phyloP scores from a whole-genome alignment of 2,888 invertebrate genomes.

The Xanthorhoe designata region DNA sequence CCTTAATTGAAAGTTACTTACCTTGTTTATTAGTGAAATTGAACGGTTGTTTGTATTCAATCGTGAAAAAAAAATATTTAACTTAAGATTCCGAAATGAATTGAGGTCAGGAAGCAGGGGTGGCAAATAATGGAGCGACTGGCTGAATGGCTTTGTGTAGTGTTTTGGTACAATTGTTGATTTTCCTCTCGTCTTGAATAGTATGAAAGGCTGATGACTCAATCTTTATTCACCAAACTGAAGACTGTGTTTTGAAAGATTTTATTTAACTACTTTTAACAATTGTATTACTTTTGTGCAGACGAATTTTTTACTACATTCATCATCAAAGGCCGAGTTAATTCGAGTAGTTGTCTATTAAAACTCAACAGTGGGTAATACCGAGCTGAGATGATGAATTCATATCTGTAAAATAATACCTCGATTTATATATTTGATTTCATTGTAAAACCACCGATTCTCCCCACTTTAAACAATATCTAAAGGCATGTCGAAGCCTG shows the following conservation, averaged over 20 bases:
- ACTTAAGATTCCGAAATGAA: constrained; percentile 57
- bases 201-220: constrained; percentile 48
- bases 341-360: no score
- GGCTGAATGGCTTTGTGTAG: constrained; percentile 50
- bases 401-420: no score
- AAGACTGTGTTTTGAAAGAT: constrained; percentile 11
- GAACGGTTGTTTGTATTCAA: constrained; percentile 54
- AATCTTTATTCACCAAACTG: constrained; percentile 44
- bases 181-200: constrained; percentile 48
- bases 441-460: no score
- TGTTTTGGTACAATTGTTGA: constrained; percentile 50
- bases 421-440: no score
- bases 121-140: constrained; percentile 55
- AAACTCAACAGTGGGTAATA: no score
- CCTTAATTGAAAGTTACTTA: constrained; percentile 15
- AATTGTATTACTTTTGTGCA: no score
- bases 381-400: no score
- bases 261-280: neutral
- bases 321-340: no score
- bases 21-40: constrained; percentile 48
- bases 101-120: constrained; percentile 56
- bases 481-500: constrained; percentile 31
- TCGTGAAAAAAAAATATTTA: constrained; percentile 51
- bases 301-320: no score
- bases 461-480: neutral